phyloP scores from a whole-genome alignment of 2,888 invertebrate species.

The Pseudococcus jackbeardsleyi region DNA sequence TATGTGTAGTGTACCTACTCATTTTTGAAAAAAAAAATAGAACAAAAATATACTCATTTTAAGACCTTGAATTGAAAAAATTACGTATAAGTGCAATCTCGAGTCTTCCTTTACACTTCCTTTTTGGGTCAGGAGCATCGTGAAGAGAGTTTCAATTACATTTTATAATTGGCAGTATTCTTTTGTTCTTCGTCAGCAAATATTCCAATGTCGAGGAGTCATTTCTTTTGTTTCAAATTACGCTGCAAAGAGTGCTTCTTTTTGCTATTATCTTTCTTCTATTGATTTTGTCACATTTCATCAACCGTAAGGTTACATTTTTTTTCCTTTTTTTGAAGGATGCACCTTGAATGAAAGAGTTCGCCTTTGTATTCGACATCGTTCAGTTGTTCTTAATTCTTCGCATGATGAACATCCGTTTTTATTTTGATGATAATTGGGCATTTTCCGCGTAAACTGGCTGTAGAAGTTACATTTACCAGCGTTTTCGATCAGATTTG shows the following conservation, averaged over 20 bases:
- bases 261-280: background rate
- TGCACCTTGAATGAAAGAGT: background rate
- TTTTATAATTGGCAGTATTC: background rate
- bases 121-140: background rate
- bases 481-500: too few species aligned
- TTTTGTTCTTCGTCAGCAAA: background rate
- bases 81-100: background rate
- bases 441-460: background rate
- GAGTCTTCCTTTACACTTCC: background rate
- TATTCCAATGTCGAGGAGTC: constrained; percentile 10
- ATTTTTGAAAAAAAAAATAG: too few species aligned
- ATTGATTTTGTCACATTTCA: background rate
- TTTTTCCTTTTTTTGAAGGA: background rate
- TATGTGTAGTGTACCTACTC: too few species aligned
- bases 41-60: too few species aligned
- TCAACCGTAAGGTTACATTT: background rate
- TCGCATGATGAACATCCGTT: background rate
- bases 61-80: background rate
- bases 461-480: background rate
- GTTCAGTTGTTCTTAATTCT: background rate
- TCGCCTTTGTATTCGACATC: background rate
- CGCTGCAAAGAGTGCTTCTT: constrained; percentile 1
- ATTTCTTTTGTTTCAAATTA: background rate
- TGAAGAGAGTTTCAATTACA: background rate
- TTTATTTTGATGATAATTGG: background rate